Evolutionary conservation across 2,888 invertebrate species (phyloP).

Genomic region (Plagodis pulveraria): DNA sequence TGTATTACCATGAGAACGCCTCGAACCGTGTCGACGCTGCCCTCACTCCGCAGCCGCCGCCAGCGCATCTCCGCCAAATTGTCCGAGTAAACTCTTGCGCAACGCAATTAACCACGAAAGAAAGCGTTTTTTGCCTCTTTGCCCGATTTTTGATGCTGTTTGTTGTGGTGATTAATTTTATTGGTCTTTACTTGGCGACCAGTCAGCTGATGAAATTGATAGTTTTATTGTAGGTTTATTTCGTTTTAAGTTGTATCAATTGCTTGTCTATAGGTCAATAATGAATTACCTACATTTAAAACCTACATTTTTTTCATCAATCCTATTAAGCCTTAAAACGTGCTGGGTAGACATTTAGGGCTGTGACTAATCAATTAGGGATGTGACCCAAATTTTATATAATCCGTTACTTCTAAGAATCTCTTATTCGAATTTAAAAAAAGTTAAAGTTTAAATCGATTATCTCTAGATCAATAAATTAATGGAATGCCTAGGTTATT

Average conservation of each 20-base stretch:
- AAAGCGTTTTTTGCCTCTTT: conserved; percentile 43
- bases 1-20: conserved; percentile 15
- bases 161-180: conserved; percentile 9
- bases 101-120: conserved; percentile 49
- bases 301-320: no score
- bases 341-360: background rate
- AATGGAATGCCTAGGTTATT: conserved; percentile 17
- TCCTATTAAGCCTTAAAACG: no score
- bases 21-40: conserved; percentile 38
- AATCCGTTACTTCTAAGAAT: background rate
- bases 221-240: no score
- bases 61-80: conserved; percentile 42
- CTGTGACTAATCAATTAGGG: background rate
- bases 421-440: background rate
- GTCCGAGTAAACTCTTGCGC: conserved; percentile 49
- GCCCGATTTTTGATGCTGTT: conserved; percentile 23
- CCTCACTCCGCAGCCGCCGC: conserved; percentile 32
- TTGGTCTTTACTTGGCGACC: background rate
- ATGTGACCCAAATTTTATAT: no score
- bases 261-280: no score
- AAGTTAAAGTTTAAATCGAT: background rate
- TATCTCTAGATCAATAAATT: conserved; percentile 10
- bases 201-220: no score
- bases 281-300: no score
- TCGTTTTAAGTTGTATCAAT: no score